These are phyloP conservation scores for Catharus bicknelli DNA, from an alignment of 2,113 vertebrate genomes.

Conservation along the genomic window DNA sequence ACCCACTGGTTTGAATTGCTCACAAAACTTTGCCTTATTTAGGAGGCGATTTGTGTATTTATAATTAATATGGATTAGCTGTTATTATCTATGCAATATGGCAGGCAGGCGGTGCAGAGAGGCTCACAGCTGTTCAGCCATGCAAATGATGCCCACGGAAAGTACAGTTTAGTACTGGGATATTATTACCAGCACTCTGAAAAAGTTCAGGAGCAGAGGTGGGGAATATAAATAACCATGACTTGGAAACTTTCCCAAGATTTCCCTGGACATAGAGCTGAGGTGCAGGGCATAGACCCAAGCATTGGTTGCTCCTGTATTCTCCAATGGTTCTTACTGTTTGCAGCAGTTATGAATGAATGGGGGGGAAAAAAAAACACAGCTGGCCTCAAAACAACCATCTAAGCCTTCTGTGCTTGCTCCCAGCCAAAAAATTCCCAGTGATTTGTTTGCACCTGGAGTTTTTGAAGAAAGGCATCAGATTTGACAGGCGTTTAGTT, in stretches of 20 bases:
- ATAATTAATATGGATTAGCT: slow-evolving; percentile 79
- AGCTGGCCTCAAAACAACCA: slow-evolving; percentile 34
- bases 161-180: slow-evolving; percentile 62
- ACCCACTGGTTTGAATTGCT: slow-evolving; percentile 49
- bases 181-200: slow-evolving; percentile 46
- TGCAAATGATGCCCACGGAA: slow-evolving; percentile 70
- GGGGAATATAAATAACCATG: slow-evolving; percentile 17
- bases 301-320: not conserved
- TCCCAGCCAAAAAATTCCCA: slow-evolving; percentile 41
- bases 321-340: not conserved
- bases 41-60: slow-evolving; percentile 70
- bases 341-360: not conserved
- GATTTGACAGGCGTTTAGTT: not conserved
- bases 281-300: not conserved
- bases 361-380: not conserved
- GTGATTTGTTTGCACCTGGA: slow-evolving; percentile 8
- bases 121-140: slow-evolving; percentile 72
- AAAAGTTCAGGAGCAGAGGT: slow-evolving; percentile 39
- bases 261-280: not conserved
- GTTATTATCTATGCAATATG: slow-evolving; percentile 73
- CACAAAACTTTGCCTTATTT: slow-evolving; percentile 63
- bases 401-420: not conserved
- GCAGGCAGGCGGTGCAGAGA: slow-evolving; percentile 68
- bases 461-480: not conserved
- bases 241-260: slow-evolving; percentile 11